A percentile compares a stretch with the other conserved stretches of the same genome.
These are phyloP conservation scores for Conistra vaccinii DNA, from an alignment of 2,888 invertebrate species.

Conservation along the genomic window DNA sequence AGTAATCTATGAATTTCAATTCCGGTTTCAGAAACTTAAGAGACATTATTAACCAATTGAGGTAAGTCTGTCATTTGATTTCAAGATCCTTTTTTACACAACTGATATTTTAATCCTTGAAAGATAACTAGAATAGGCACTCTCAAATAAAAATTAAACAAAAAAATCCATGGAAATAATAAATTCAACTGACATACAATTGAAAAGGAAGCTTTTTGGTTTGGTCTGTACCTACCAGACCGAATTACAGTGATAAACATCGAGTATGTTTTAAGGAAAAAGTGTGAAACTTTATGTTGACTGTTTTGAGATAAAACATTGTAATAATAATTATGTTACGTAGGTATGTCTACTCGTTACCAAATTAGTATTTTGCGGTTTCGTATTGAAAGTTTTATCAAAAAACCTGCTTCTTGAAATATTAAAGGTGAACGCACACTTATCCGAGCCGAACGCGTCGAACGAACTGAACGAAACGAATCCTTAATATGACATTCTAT, in stretches of 20 bases:
- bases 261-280: slow-evolving; percentile 47
- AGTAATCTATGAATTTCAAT: neutral
- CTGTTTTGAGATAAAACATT: slow-evolving; percentile 40
- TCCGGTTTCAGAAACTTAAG: neutral
- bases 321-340: neutral
- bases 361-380: slow-evolving; percentile 5
- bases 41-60: neutral
- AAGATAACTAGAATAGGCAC: neutral
- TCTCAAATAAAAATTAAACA: neutral
- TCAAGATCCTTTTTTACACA: neutral
- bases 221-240: slow-evolving; percentile 26
- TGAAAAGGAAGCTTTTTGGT: slow-evolving; percentile 7
- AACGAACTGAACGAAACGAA: no score
- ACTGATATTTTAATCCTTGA: neutral
- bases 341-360: neutral
- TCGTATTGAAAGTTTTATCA: neutral
- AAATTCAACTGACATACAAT: neutral
- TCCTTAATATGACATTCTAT: no score
- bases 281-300: slow-evolving; percentile 53
- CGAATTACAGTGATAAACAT: slow-evolving; percentile 51
- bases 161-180: neutral
- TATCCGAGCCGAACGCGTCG: no score
- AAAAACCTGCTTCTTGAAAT: neutral
- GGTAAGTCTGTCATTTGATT: neutral
- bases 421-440: neutral